Evolutionary conservation across 1,140 invertebrate genomes (phyloP), one percentile per base, ranked within the genome.

Genomic region (Berghia stephanieae): DNA sequence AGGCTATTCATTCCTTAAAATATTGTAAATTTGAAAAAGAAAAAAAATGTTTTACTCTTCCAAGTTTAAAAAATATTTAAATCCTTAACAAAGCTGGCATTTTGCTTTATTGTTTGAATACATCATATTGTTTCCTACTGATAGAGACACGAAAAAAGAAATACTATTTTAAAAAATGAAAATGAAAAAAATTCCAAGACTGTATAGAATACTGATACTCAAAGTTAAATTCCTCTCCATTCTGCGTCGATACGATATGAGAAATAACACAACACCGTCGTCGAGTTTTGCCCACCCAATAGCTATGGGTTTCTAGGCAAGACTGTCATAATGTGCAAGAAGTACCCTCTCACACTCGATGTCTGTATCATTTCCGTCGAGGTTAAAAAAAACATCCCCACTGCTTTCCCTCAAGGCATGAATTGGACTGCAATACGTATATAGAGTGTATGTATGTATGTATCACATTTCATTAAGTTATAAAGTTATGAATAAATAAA

Each of bases 261-360:
- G 43, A 68, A 16, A 52, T 72, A 67, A n/a, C n/a, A 42, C 3
- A 36, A n/a, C 52, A 63, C 6, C 57, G 43, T n/a, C 70, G 21
- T 83, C 82, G 78, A 68, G 78, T 60, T 38, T 31, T 67, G 72
- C 68, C 76, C 72, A 71, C 75, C 80, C 78, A 67, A 44, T 49
- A 16, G 27, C 3, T 66, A 71, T 55, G 70, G 81, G 79, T 76
- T 83, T 83, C 74, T 67, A 57, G 69, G 72, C 70, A 71, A 44
- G 31, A 74, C 79, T 77, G 55, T 83, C 82, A 83, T 81, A 77
- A 46, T 42, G 42, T 78, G 63, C 66, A 68, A 44, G 79, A 78
- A 63, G n/a, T n/a, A n/a, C n/a, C n/a, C 68, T 68, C n/a, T 57
- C 63, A 75, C 67, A 68, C 76, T 49, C 52, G 60, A 74, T 49